Base-by-base conservation (phyloP, 2,797 vertebrate species). In the Microhierax caerulescens region DNA sequence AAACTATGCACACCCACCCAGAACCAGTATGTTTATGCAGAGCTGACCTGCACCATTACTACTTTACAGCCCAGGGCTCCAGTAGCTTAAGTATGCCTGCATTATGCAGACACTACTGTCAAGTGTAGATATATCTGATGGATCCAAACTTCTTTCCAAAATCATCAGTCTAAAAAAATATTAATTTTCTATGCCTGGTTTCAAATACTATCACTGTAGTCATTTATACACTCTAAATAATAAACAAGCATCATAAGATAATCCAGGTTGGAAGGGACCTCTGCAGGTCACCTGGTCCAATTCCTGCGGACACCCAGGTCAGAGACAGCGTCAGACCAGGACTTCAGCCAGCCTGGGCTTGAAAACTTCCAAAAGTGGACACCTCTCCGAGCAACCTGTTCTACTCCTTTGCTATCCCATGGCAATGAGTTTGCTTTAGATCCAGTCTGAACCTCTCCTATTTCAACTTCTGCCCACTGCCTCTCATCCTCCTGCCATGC, bases 11-110 rank as follows among this genome's bases (percentile, higher is more conserved):
- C 8, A 18, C 12, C 11, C 10, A 15, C 12, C 11, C 64, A 68
- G 59, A 56, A 50, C 30, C 16, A 13, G 11, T 1, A 7, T 1
- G 16, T 37, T 36, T 34, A 13, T 3, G 15, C 17, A 60, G 24
- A 74, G 37, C 25, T 59, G 27, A 17, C 30, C 78, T 53, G 56
- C 37, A 23, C n/a, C 30, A 3, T 5, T 25, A 28, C 45, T 60
- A 4, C 53, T 56, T 17, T 30, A 14, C 43, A 39, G 22, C 50
- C 30, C 54, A 34, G 53, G 64, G 28, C 65, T 61, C 48, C 30
- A 2, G 47, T 1, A 61, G 36, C 41, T 45, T 12, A 10, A 28
- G 10, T 2, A 5, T 7, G 2, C 27, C 51, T 22, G 32, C 27
- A 1, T 59, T 39, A 19, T 8, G 36, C 20, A 43, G 57, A 32